These are phyloP conservation scores for Oxytorus armatus DNA, from an alignment of 2,888 invertebrate genomes.

Conservation along the genomic window DNA sequence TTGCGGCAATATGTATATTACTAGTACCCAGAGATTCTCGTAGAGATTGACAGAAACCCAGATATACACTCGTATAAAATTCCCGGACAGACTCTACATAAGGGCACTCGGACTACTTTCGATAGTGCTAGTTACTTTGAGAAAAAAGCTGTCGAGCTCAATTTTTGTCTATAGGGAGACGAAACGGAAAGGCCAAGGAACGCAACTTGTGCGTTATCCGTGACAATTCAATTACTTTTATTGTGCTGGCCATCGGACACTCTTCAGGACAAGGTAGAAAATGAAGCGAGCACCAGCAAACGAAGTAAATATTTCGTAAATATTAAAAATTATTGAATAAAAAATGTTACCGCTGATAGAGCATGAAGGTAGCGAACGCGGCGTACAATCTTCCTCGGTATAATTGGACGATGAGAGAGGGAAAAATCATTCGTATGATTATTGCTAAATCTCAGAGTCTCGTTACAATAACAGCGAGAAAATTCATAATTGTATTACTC, in stretches of 20 bases:
- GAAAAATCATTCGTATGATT: slow-evolving; percentile 45
- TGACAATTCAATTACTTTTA: slow-evolving; percentile 54
- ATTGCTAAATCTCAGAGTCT: slow-evolving; percentile 57
- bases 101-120: too few species aligned
- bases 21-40: too few species aligned
- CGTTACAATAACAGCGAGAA: slow-evolving; percentile 57
- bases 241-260: slow-evolving; percentile 66
- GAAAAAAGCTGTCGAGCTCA: neutral
- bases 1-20: too few species aligned
- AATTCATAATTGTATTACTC: slow-evolving; percentile 55
- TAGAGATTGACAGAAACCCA: too few species aligned
- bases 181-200: slow-evolving; percentile 14
- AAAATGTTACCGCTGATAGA: slow-evolving; percentile 27
- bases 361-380: slow-evolving; percentile 42
- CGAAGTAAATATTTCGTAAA: too few species aligned
- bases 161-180: neutral
- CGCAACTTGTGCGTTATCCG: slow-evolving; percentile 5
- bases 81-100: too few species aligned
- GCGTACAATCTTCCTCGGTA: slow-evolving; percentile 61
- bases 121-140: too few species aligned
- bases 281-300: too few species aligned
- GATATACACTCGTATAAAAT: too few species aligned
- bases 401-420: slow-evolving; percentile 33
- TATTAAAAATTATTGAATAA: too few species aligned
- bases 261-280: slow-evolving; percentile 62